These are phyloP conservation scores for Oscheius sp. DNA, from an alignment of 2,888 invertebrate species.

Conservation along the genomic window DNA sequence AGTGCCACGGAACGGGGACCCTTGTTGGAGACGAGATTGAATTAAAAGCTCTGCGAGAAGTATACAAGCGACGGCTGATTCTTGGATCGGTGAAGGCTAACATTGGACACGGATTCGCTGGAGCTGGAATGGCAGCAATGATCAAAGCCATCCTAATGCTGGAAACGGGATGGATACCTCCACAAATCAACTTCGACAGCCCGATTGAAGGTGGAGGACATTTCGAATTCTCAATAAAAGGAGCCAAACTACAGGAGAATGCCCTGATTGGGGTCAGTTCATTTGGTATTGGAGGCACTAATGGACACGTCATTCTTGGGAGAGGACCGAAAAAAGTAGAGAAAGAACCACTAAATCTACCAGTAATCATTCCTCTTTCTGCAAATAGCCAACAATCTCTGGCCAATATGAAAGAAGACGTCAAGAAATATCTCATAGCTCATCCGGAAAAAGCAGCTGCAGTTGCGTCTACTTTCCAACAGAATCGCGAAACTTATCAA, in stretches of 20 bases:
- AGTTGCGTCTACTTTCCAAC: slow-evolving; percentile 43
- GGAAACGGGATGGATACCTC: slow-evolving; percentile 56
- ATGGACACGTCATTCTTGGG: slow-evolving; percentile 61
- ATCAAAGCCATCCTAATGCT: slow-evolving; percentile 64
- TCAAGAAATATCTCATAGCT: slow-evolving; percentile 31
- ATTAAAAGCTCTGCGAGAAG: slow-evolving; percentile 51
- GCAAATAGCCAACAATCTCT: slow-evolving; percentile 41
- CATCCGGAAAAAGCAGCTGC: slow-evolving; percentile 9
- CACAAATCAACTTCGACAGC: slow-evolving; percentile 59
- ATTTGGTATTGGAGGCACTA: slow-evolving; percentile 72
- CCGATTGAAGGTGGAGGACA: slow-evolving; percentile 36
- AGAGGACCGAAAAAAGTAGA: not conserved
- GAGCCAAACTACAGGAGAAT: not conserved
- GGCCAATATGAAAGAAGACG: not conserved
- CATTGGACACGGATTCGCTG: slow-evolving; percentile 69
- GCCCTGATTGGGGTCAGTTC: slow-evolving; percentile 54
- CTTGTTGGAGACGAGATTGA: slow-evolving; percentile 67
- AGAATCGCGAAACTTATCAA: slow-evolving; percentile 42
- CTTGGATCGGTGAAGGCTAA: slow-evolving; percentile 68
- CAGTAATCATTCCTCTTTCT: slow-evolving; percentile 48
- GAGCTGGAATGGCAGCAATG: slow-evolving; percentile 63
- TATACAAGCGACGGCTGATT: slow-evolving; percentile 38
- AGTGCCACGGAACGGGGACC: slow-evolving; percentile 94
- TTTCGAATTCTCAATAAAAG: slow-evolving; percentile 9
- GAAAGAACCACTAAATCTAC: not conserved